Evolutionary conservation across 2,888 invertebrate genomes (phyloP).

Genomic region (Malthinus flaveolus): DNA sequence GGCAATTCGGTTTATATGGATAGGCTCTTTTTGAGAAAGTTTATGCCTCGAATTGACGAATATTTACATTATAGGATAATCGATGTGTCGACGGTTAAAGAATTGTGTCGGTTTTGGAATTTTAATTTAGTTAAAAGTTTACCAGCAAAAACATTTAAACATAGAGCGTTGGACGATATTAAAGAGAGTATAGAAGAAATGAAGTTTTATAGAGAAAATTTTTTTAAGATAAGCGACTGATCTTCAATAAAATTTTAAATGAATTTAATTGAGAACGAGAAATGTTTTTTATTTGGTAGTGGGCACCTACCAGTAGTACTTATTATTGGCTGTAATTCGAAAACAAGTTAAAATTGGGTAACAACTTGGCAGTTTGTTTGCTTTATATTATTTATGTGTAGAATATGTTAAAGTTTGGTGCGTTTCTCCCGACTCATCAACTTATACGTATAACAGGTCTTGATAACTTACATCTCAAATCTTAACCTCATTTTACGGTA

Average conservation of each 20-base stretch:
- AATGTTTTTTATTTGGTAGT: no score
- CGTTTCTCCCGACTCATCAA: no score
- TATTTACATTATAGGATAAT: conserved; percentile 91
- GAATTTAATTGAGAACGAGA: no score
- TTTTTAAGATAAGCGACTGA: conserved; percentile 59
- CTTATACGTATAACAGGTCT: no score
- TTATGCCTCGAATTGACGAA: conserved; percentile 77
- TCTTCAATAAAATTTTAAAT: background rate
- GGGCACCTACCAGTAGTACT: no score
- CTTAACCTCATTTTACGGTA: no score
- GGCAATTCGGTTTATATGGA: conserved; percentile 92
- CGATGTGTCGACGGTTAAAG: conserved; percentile 90
- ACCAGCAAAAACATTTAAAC: conserved; percentile 67
- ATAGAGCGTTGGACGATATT: conserved; percentile 83
- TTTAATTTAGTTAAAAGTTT: conserved; percentile 59
- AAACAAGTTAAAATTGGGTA: no score
- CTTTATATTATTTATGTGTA: no score
- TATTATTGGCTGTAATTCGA: no score
- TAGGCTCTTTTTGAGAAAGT: conserved; percentile 75
- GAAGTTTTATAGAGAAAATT: conserved; percentile 71
- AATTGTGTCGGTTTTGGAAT: conserved; percentile 80
- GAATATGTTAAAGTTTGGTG: no score
- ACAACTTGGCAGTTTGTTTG: no score
- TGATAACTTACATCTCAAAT: no score
- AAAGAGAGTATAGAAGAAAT: conserved; percentile 84